Evolutionary conservation across 2,888 invertebrate species (phyloP).

Genomic region (Chorisops tibialis): DNA sequence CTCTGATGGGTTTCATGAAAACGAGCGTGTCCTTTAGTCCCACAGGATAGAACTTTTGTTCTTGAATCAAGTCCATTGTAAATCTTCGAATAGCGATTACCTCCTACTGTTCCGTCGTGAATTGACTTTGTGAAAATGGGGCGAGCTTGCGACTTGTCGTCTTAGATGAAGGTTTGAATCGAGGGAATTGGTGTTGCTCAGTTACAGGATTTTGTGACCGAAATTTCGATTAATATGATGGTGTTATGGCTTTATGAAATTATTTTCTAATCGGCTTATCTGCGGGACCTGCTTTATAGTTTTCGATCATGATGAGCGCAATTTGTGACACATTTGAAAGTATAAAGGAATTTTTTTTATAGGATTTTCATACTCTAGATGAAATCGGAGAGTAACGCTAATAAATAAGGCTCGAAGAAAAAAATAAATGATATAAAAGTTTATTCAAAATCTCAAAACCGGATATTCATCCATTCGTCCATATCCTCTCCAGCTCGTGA

Average conservation of each 20-base stretch:
- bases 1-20: not conserved
- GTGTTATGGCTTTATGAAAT: conserved; percentile 6
- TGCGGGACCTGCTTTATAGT: not conserved
- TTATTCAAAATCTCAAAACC: too few relatives aligned
- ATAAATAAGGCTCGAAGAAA: too few relatives aligned
- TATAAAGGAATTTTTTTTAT: too few relatives aligned
- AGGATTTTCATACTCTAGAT: too few relatives aligned
- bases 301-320: too few relatives aligned
- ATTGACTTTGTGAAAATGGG: conserved; percentile 32
- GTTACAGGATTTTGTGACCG: not conserved
- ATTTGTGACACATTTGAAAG: too few relatives aligned
- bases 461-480: too few relatives aligned
- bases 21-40: conserved; percentile 13
- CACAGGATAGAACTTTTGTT: conserved; percentile 16
- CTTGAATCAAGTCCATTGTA: conserved; percentile 14
- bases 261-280: not conserved
- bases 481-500: too few relatives aligned
- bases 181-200: not conserved
- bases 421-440: too few relatives aligned
- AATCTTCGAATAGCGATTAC: conserved; percentile 18
- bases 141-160: conserved; percentile 8
- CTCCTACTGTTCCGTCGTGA: conserved; percentile 28
- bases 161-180: not conserved
- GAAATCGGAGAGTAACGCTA: too few relatives aligned
- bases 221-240: conserved; percentile 4